Base-by-base conservation (phyloP, 2,113 vertebrate species). In the Ia io region DNA sequence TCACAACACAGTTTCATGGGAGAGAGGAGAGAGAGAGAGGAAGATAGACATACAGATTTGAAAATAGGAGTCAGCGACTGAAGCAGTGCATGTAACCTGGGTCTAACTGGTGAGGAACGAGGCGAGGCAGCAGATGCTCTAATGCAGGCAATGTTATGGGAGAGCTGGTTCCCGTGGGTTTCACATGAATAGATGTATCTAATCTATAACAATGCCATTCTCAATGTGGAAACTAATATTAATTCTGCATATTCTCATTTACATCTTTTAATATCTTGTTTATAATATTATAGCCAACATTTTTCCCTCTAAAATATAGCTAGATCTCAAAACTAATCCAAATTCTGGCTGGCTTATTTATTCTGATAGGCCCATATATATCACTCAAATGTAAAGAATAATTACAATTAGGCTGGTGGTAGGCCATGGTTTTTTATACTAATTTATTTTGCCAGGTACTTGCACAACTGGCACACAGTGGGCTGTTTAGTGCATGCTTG, bases 361-460 rank as follows among this genome's bases (percentile, higher is more conserved):
- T 67, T 77, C 85, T 47, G 61, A 56, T 67, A 65, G 25, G 11
- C 25, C 44, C 42, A 82, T 56, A 91, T 44, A 67, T 59, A 25
- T 6, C n/a, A 63, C 51, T 95, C 44, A 65, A 79, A 80, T 70
- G 91, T 78, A 53, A 70, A 90, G 37, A 86, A 95, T 35, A 79
- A 93, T 93, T 88, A 53, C 56, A 93, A 74, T 84, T 89, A 94
- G 32, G 16, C 44, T 89, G 93, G 14, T 65, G 61, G 25, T 12
- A 74, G 59, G 11, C 56, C 44, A 40, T 1, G 11, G 40, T 1
- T 80, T 84, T 88, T 90, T 17, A 6, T 79, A 84, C 77, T n/a
- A 74, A 85, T n/a, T 90, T 67, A 88, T 35, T 77, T 83, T 56
- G 51, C 47, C 74, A 78, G 40, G 22, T 40, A 5, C 4, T 65